Evolutionary conservation across 1,140 invertebrate genomes (phyloP).

Genomic region (Drosophila takahashii): DNA sequence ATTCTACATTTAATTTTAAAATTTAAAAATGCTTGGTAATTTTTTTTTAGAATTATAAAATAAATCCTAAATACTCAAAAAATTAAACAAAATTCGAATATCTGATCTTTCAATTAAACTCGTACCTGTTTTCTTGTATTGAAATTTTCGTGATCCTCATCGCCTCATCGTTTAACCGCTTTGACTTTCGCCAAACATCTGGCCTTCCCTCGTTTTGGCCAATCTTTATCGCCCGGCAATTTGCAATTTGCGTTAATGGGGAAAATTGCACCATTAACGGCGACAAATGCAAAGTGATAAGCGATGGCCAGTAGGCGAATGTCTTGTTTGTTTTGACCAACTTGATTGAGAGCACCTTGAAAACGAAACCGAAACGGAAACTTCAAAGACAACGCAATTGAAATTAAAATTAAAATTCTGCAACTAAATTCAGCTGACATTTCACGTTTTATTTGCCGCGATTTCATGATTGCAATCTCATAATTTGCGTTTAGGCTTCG

Average conservation of each 20-base stretch:
- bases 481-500: conserved; percentile 1
- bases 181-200: conserved; percentile 42
- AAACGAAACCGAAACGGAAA: background rate
- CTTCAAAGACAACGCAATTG: conserved; percentile 7
- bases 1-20: too few relatives aligned
- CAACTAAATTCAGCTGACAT: conserved; percentile 17
- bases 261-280: conserved; percentile 40
- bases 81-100: background rate
- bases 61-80: background rate
- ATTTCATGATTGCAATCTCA: conserved; percentile 15
- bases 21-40: too few relatives aligned
- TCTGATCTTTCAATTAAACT: conserved; percentile 6
- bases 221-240: conserved; percentile 14
- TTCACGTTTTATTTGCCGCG: conserved; percentile 33
- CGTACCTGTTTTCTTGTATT: background rate
- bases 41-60: background rate
- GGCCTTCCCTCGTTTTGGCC: conserved; percentile 11
- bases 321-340: conserved; percentile 36
- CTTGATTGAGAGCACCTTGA: conserved; percentile 36
- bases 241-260: conserved; percentile 35
- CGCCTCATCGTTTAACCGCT: background rate
- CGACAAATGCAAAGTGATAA: conserved; percentile 48
- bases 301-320: conserved; percentile 10
- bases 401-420: conserved; percentile 17
- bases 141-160: conserved; percentile 2